Percentiles rank a stretch among this genome's conserved stretches.
Conservation (phyloP, 2,113 vertebrate genomes). For the Desmodus rotundus region DNA sequence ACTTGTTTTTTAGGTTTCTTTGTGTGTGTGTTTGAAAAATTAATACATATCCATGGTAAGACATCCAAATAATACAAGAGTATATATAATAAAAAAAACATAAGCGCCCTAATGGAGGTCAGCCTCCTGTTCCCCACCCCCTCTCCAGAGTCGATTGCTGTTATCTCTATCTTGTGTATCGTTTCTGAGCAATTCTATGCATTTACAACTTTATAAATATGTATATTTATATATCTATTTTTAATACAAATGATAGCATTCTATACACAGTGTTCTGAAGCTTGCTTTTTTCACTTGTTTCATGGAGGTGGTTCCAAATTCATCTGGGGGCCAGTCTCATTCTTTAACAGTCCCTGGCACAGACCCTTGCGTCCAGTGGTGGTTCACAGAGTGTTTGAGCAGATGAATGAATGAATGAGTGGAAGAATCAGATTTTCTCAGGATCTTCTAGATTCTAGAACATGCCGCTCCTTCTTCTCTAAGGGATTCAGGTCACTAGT, state of each 20-base stretch:
- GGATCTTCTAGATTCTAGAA: background rate
- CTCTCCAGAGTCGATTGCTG: slow-evolving; percentile 29
- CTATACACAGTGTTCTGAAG: slow-evolving; percentile 54
- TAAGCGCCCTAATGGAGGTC: background rate
- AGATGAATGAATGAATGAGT: background rate
- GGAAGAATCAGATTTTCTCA: background rate
- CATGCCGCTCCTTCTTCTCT: background rate
- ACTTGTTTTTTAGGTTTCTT: background rate
- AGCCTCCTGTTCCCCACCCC: background rate
- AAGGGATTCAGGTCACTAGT: background rate
- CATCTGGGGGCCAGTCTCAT: background rate
- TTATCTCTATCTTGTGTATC: slow-evolving; percentile 48
- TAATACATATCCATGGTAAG: slow-evolving; percentile 25
- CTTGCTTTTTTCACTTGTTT: slow-evolving; percentile 50
- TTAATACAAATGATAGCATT: slow-evolving; percentile 74
- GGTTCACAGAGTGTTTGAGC: background rate
- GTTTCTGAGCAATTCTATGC: slow-evolving; percentile 67
- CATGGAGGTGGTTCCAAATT: background rate
- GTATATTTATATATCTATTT: slow-evolving; percentile 76
- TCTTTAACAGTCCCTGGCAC: background rate
- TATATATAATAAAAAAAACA: background rate
- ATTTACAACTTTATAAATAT: slow-evolving; percentile 70
- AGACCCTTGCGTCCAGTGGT: background rate
- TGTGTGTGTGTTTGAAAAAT: slow-evolving; percentile 15
- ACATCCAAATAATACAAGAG: background rate